Evolutionary conservation across 2,113 vertebrate genomes (phyloP).

Genomic region (Recurvirostra avosetta): DNA sequence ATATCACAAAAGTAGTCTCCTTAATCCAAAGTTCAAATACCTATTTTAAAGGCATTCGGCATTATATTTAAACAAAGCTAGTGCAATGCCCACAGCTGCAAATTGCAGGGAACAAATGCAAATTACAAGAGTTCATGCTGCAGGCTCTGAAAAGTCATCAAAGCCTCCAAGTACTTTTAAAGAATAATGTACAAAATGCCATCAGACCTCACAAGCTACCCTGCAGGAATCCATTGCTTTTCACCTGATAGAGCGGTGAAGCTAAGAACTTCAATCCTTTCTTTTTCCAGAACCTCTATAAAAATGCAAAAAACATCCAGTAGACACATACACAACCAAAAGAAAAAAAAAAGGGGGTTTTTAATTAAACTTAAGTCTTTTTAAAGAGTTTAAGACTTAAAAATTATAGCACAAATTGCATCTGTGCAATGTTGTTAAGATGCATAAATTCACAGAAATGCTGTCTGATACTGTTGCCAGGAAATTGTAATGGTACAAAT

Average conservation of each 20-base stretch:
- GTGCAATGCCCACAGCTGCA: slow-evolving; percentile 28
- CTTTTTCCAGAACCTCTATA: neutral
- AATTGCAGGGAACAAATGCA: slow-evolving; percentile 59
- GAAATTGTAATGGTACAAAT: neutral
- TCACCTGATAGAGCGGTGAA: neutral
- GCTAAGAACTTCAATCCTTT: neutral
- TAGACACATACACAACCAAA: neutral
- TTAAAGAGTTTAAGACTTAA: neutral
- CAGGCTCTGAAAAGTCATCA: slow-evolving; percentile 38
- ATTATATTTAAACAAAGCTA: slow-evolving; percentile 54
- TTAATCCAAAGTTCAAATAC: slow-evolving; percentile 48
- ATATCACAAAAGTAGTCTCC: slow-evolving; percentile 14
- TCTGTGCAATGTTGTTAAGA: neutral
- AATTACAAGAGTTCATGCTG: slow-evolving; percentile 26
- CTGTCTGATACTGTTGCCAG: neutral
- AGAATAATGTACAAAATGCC: slow-evolving; percentile 20
- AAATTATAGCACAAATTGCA: neutral
- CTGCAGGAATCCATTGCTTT: slow-evolving; percentile 30
- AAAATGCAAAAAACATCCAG: neutral
- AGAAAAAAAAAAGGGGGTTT: neutral
- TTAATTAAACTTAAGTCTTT: neutral
- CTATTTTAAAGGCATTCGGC: slow-evolving; percentile 20
- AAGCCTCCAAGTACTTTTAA: slow-evolving; percentile 31
- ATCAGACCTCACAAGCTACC: slow-evolving; percentile 1
- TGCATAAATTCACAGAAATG: neutral